Evolutionary conservation across 2,113 vertebrate genomes (phyloP), one percentile per base, ranked within the genome.

Genomic region (Crotalus helleri): DNA sequence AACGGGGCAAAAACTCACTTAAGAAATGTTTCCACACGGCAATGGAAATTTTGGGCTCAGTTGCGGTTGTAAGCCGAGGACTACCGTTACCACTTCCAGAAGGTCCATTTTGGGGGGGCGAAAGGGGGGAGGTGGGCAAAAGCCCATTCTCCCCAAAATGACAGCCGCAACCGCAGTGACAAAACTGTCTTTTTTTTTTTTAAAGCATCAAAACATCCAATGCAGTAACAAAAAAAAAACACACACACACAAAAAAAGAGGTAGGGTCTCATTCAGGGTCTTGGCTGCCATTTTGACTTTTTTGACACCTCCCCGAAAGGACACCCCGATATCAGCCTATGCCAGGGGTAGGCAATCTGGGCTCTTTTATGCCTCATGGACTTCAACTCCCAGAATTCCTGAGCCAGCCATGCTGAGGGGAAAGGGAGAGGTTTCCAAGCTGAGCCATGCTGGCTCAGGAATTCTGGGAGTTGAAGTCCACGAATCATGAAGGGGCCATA

Each of bases 121-220:
- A 1, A 0, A 29, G 64, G 4, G 61, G 55, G 3, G 11, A 55
- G 55, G 55, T 17, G 64, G 13, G 12, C n/a, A 74, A 33, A 74
- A 13, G 1, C 4, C 26, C 12, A 3, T 29, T 12, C 3, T 64
- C 24, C 59, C 10, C 69, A 39, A 39, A 39, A 39, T 3, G 6
- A 1, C 15, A 39, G 15, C 17, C 15, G 17, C 2, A 39, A 19
- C n/a, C 17, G 0, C n/a, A 1, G 1, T 2, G 5, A 19, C 6
- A 81, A 81, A 81, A 39, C 69, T n/a, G n/a, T n/a, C n/a, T 1
- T n/a, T 29, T 64, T 39, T 19, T 6, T 7, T 58, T 58, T 21
- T 23, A 33, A 33, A 74, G 13, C 0, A 0, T 15, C 29, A 33
- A 33, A 5, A 5, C 29, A 29, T n/a, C 11, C 61, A n/a, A n/a